Evolutionary conservation across 1,140 invertebrate genomes (phyloP).

Genomic region (Neomicropteryx cornuta): DNA sequence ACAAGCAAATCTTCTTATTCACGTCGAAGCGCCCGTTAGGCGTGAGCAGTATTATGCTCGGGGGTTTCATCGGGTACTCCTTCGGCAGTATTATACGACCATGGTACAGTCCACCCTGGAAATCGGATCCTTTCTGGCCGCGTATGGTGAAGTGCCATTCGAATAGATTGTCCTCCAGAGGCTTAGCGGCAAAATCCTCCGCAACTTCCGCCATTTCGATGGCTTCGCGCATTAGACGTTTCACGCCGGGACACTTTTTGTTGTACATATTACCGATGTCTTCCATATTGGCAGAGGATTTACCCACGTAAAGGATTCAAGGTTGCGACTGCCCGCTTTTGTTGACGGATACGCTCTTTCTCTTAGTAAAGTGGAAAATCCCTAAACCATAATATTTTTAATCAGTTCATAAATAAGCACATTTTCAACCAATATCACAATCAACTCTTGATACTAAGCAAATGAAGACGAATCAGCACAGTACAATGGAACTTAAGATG

Average conservation of each 20-base stretch:
- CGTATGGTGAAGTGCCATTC: conserved; percentile 97
- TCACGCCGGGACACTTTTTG: conserved; percentile 62
- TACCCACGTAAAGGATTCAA: too few species aligned
- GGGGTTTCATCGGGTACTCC: conserved; percentile 97
- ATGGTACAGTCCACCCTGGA: conserved; percentile 85
- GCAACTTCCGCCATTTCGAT: conserved; percentile 74
- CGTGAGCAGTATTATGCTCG: conserved; percentile 88
- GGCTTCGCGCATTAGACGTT: conserved; percentile 88
- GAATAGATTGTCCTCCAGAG: conserved; percentile 91
- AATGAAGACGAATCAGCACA: too few species aligned
- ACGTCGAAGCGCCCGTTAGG: conserved; percentile 92
- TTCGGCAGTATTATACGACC: conserved; percentile 81
- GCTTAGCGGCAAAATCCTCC: conserved; percentile 83
- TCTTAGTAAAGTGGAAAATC: too few species aligned
- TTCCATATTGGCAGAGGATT: conserved; percentile 21
- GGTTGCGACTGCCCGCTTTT: too few species aligned
- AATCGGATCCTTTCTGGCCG: conserved; percentile 78
- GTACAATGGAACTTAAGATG: too few species aligned
- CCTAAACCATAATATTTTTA: too few species aligned
- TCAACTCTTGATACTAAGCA: too few species aligned
- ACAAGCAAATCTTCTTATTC: conserved; percentile 92
- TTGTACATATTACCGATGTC: conserved; percentile 34
- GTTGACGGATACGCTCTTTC: too few species aligned
- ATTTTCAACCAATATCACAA: too few species aligned
- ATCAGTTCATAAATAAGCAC: too few species aligned